Evolutionary conservation across 2,113 vertebrate genomes (phyloP).

Genomic region (Myotis yumanensis): DNA sequence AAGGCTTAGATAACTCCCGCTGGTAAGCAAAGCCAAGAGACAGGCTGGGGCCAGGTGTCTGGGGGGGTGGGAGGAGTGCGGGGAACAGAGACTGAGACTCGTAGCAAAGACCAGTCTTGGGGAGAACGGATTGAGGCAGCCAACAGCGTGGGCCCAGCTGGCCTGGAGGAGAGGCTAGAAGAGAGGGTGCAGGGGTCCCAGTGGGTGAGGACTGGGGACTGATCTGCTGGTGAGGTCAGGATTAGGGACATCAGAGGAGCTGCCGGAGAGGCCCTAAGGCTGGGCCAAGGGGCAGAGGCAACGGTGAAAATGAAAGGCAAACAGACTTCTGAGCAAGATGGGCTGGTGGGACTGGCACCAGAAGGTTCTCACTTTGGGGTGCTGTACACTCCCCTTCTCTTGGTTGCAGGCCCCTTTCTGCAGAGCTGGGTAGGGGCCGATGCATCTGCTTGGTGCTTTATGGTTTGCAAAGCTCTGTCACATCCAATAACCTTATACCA

Average conservation of each 20-base stretch:
- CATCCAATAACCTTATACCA: too few species aligned
- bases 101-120: background rate
- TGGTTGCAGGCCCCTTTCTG: background rate
- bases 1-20: fast-evolving
- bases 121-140: background rate
- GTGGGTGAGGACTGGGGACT: background rate
- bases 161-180: background rate
- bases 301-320: background rate
- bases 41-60: background rate
- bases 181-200: background rate
- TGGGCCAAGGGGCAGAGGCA: background rate
- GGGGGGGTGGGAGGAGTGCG: background rate
- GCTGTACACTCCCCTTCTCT: background rate
- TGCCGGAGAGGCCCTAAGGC: too few species aligned
- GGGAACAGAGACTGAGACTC: background rate
- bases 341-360: background rate
- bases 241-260: too few species aligned
- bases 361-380: background rate
- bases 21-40: background rate
- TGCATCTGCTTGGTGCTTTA: background rate
- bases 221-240: background rate
- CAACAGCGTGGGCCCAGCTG: background rate
- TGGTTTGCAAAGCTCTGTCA: background rate
- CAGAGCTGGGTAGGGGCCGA: background rate
- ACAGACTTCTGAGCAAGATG: background rate